Evolutionary conservation across 2,797 vertebrate genomes (phyloP).

Genomic region (Scarus forsteni): DNA sequence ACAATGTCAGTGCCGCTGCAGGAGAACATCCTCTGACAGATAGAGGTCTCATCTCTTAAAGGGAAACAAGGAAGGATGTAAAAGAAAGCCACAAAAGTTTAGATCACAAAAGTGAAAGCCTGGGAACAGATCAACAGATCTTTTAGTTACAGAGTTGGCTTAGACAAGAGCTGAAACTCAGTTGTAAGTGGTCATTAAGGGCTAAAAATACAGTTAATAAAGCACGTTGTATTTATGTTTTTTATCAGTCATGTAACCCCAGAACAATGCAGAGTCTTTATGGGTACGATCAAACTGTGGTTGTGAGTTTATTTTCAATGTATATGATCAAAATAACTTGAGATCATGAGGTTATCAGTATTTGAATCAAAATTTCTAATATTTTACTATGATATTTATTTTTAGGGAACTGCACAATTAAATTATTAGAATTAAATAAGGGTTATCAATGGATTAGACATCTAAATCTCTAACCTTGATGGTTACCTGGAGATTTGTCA

Average conservation of each 20-base stretch:
- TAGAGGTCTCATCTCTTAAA: conserved; percentile 26
- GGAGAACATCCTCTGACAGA: conserved; percentile 24
- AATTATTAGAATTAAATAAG: too few species aligned
- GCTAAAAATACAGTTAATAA: background rate
- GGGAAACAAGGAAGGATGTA: conserved; percentile 5
- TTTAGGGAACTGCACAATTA: too few species aligned
- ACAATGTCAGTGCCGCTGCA: conserved; percentile 42
- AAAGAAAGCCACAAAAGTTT: background rate
- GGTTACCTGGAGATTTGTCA: too few species aligned
- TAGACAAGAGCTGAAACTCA: background rate
- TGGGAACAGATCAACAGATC: background rate
- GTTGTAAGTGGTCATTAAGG: background rate
- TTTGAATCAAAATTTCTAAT: too few species aligned
- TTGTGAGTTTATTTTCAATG: too few species aligned
- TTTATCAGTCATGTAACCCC: background rate
- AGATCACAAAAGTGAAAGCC: background rate
- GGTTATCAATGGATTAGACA: too few species aligned
- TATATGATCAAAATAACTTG: too few species aligned
- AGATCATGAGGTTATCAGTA: too few species aligned
- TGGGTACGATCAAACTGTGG: too few species aligned
- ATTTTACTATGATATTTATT: too few species aligned
- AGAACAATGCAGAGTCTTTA: too few species aligned
- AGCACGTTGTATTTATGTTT: background rate
- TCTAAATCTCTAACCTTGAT: too few species aligned
- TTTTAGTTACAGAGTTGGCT: background rate